Conservation (phyloP, 2,797 vertebrate species). For the Zalophus californianus region DNA sequence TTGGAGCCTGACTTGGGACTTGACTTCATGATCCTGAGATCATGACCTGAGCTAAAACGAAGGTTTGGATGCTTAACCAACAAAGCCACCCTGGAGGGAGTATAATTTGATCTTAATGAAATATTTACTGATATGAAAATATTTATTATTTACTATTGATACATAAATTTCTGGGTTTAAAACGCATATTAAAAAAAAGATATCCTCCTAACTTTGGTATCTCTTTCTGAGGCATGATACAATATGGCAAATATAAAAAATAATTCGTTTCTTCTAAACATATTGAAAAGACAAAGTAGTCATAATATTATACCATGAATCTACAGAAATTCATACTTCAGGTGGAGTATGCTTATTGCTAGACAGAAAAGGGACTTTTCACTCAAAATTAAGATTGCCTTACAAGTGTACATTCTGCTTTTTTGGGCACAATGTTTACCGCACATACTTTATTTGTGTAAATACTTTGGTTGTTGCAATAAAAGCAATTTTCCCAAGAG, state of each 20-base stretch:
- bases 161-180: not conserved
- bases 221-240: not conserved
- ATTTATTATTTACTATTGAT: not conserved
- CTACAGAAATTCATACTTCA: not conserved
- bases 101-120: not conserved
- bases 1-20: too few species aligned
- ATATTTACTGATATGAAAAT: not conserved
- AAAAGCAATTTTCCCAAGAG: not conserved
- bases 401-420: not conserved
- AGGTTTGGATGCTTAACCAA: too few species aligned
- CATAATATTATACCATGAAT: not conserved
- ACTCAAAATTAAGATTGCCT: not conserved
- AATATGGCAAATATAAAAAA: not conserved
- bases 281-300: not conserved
- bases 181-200: not conserved
- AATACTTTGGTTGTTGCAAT: not conserved
- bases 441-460: not conserved
- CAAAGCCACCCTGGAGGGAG: too few species aligned
- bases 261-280: not conserved
- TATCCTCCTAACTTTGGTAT: too few species aligned
- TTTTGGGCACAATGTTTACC: not conserved
- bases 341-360: not conserved
- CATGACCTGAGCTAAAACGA: too few species aligned
- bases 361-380: not conserved
- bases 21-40: too few species aligned